phyloP scores from a whole-genome alignment of 2,113 vertebrate species.

The Eupsittula cactorum region DNA sequence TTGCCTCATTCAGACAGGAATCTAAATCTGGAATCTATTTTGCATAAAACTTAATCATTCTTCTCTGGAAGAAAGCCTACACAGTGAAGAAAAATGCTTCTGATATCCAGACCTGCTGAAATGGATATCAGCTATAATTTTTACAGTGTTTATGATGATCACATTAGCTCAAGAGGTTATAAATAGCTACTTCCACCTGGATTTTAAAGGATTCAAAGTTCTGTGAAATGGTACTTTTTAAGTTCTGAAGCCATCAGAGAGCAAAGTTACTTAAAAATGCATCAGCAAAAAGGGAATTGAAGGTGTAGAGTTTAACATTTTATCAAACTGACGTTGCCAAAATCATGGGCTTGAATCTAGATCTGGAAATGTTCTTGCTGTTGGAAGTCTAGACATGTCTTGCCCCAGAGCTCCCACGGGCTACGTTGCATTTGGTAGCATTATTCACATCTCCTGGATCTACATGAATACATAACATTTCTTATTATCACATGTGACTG shows the following conservation, averaged over 20 bases:
- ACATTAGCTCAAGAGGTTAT: not conserved
- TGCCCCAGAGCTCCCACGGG: not conserved
- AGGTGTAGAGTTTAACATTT: not conserved
- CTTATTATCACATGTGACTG: not conserved
- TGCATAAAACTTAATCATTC: not conserved
- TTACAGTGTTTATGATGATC: not conserved
- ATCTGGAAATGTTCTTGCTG: constrained; percentile 28
- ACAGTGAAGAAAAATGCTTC: not conserved
- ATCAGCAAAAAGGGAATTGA: not conserved
- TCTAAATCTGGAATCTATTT: not conserved
- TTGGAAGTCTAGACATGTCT: constrained; percentile 40
- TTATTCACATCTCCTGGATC: constrained; percentile 27
- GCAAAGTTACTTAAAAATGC: not conserved
- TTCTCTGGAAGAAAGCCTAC: not conserved
- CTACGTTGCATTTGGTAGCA: constrained; percentile 10
- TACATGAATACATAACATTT: not conserved
- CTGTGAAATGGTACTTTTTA: not conserved
- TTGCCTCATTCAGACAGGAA: not conserved
- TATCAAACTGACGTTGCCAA: not conserved
- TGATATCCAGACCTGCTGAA: not conserved
- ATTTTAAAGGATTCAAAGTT: not conserved
- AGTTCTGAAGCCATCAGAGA: not conserved
- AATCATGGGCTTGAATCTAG: not conserved
- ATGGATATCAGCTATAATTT: not conserved
- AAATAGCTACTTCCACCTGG: not conserved